Evolutionary conservation across 2,888 invertebrate species (phyloP).

Genomic region (Lasioglossum lativentre): DNA sequence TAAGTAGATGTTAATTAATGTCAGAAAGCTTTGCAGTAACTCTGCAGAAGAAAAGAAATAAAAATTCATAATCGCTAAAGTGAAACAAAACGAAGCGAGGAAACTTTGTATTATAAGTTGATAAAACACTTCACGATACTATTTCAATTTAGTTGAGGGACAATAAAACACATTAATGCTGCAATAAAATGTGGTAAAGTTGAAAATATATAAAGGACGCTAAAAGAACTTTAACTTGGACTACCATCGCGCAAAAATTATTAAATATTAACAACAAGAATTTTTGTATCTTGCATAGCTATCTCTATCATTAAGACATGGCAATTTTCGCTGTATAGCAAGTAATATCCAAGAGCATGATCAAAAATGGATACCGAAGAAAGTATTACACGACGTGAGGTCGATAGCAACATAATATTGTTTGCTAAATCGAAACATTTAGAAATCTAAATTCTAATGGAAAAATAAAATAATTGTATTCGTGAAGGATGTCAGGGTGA

Average conservation of each 20-base stretch:
- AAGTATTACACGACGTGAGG: too few relatives aligned
- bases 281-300: too few relatives aligned
- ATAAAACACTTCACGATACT: neutral
- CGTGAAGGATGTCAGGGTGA: too few relatives aligned
- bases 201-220: neutral
- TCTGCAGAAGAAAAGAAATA: neutral
- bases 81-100: neutral
- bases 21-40: neutral
- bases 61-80: neutral
- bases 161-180: neutral
- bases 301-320: too few relatives aligned
- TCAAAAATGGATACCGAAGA: too few relatives aligned
- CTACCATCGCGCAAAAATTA: neutral
- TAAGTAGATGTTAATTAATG: neutral
- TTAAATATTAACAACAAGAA: neutral
- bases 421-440: too few relatives aligned
- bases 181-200: neutral
- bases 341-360: neutral
- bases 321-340: neutral
- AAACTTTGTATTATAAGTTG: neutral
- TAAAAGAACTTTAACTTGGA: neutral
- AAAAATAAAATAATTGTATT: too few relatives aligned
- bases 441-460: too few relatives aligned
- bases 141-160: neutral
- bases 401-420: too few relatives aligned